Base-by-base conservation (phyloP, 64 coral and sea anemone genomes). In the Montipora cactus region DNA sequence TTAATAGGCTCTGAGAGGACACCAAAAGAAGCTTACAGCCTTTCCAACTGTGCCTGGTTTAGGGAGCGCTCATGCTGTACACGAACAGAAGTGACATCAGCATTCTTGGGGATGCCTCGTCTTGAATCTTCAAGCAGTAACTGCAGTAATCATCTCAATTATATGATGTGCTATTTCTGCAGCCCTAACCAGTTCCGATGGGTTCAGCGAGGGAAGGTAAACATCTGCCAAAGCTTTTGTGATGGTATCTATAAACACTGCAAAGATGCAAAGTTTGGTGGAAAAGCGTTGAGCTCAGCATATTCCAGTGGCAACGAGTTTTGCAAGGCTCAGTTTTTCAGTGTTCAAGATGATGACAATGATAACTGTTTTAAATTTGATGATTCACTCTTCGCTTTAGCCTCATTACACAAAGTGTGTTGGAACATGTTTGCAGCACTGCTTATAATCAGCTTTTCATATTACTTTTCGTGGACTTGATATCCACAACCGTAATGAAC, bases 81-180 rank as follows among this genome's bases (percentile, higher is more conserved):
- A 19, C 81, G 93, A 47, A 98, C 96, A 67, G 96, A 98, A 88
- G 96, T 95, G 18, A 95, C 95, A 45, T 95, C 96, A 79, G 83
- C 90, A 49, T 98, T 95, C 67, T 72, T 81, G 49, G 94, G 89
- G 37, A 98, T 98, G 91, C 78, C 92, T 58, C 75, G 88, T 69
- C 70, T 98, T 3, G 78, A 93, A 44, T 93, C 93, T 1, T 90
- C 80, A 37, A 95, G 71, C 46, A 46, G 93, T 28, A 81, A 93
- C 11, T 98, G 96, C 71, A 81, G 87, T 58, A 93, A 98, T 77
- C 94, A 73, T 18, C 90, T 98, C 87, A 98, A 98, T 69, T 98
- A 98, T 49, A 77, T 98, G 58, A 98, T 98, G 96, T 98, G 96
- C 53, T 98, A 98, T 52, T 98, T 95, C 83, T 98, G 96, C 44